Base-by-base conservation (phyloP, 1,140 invertebrate genomes). In the Mya arenaria region DNA sequence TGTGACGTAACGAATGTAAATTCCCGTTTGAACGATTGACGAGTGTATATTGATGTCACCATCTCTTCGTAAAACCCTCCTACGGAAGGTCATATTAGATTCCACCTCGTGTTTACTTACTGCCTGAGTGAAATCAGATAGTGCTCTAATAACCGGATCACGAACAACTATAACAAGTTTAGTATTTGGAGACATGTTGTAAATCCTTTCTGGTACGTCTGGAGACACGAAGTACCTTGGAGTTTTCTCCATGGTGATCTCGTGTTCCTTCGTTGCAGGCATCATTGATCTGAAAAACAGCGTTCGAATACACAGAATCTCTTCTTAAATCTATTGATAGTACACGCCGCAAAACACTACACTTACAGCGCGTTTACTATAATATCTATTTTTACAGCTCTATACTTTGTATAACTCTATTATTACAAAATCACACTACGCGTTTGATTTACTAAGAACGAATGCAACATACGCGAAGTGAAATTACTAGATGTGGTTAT, bases 211-310 rank as follows among this genome's bases (percentile, higher is more conserved):
- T 0, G 97, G 97, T 1, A 96, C 97, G 83, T 96, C 96, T 84
- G 95, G 94, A 3, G 96, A 97, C 30, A 98, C 95, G 93, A 98
- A 98, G 89, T 98, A 98, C 41, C 96, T 97, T 0, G 97, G 97
- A 0, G 97, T 97, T 91, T 98, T 98, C 90, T 98, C 97, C 94
- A 98, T 97, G 1, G 97, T 98, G 19, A 98, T 94, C 91, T 98
- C 97, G 0, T 96, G 96, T 86, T 95, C 94, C 30, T 96, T 92
- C 5, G 97, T 97, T 23, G 95, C 94, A 6, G 97, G 97, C 97
- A 98, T 98, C 89, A 95, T 95, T 30, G 32, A 30, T 60, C 65
- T 69, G 74, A 36, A 77, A 63, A n/a, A 79, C 32, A 34, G 19
- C 48, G 25, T n/a, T n/a, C n/a, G n/a, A n/a, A n/a, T n/a, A n/a